Base-by-base conservation (phyloP, 2,113 vertebrate genomes). In the Anarhynchus alexandrinus region DNA sequence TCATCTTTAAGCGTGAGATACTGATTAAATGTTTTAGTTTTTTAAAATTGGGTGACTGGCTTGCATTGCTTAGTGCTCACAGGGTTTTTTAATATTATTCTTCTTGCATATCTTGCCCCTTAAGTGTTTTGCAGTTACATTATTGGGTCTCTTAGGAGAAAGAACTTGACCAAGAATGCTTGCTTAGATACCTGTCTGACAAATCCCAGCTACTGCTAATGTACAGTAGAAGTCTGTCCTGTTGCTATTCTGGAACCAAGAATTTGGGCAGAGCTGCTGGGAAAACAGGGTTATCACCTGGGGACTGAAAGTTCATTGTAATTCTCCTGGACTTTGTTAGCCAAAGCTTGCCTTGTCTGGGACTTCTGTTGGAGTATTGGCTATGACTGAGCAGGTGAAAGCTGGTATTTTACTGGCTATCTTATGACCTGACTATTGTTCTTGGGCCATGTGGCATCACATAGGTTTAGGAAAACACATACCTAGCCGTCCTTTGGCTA, bases 11-110 rank as follows among this genome's bases (percentile, higher is more conserved):
- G 36, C 38, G n/a, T 79, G n/a, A 85, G 34, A 55, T 22, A 32
- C 11, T 29, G 32, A 38, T 79, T 42, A 70, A 69, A 40, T 79
- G 17, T 15, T 70, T 67, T 9, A 7, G 32, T 38, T 67, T 71
- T 71, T 36, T 20, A 2, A 32, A 82, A 52, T 17, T 8, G 16
- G 8, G 22, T 57, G 49, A n/a, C 12, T 54, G 23, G 9, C 17
- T 77, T 69, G 13, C 9, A 10, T n/a, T 64, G 23, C 10, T 65
- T 52, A 16, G 10, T 34, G 14, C 47, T 88, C 29, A 15, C 34
- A 51, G 22, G 11, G 1, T 0, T 30, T 80, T 72, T 40, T 3
- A 13, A 4, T 52, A 27, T 27, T 89, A 1, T 4, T 47, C 1
- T 25, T 88, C 30, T 87, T 1, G 0, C 2, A 0, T 51, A 9